A percentile compares a stretch with the other conserved stretches of the same genome.
phyloP scores from a whole-genome alignment of 2,888 invertebrate genomes.

The Nephrotoma flavescens region DNA sequence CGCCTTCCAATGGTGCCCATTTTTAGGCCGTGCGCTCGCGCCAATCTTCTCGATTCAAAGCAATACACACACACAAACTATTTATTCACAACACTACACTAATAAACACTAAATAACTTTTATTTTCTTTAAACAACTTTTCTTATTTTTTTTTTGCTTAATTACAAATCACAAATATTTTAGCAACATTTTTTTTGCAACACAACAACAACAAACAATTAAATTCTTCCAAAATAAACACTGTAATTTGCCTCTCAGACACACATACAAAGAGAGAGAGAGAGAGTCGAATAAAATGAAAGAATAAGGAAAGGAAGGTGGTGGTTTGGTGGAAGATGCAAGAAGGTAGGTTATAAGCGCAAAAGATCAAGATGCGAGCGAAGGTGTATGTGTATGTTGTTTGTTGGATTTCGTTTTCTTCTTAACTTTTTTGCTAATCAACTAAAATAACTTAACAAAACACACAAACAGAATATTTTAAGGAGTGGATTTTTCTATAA shows the following conservation, averaged over 20 bases:
- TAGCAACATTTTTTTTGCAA: neutral
- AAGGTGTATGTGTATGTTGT: neutral
- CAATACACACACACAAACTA: neutral
- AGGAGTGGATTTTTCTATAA: neutral
- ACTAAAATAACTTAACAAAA: neutral
- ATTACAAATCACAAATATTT: neutral
- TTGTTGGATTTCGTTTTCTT: neutral
- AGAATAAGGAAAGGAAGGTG: neutral
- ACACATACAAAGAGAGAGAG: neutral
- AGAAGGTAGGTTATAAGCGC: neutral
- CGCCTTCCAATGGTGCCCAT: constrained; percentile 25
- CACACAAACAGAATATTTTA: neutral
- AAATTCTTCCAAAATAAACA: neutral
- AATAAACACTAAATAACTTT: neutral
- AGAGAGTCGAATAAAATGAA: neutral
- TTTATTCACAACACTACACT: neutral
- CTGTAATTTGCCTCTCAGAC: neutral
- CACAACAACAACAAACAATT: neutral
- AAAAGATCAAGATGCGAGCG: neutral
- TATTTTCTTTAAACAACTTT: neutral
- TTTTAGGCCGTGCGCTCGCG: neutral
- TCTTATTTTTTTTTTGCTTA: neutral
- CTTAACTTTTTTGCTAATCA: neutral
- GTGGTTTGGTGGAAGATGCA: neutral
- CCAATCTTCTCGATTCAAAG: neutral